A percentile compares a stretch with the other conserved stretches of the same genome.
phyloP scores from a whole-genome alignment of 1,140 invertebrate species.

The Ganaspis sp. region DNA sequence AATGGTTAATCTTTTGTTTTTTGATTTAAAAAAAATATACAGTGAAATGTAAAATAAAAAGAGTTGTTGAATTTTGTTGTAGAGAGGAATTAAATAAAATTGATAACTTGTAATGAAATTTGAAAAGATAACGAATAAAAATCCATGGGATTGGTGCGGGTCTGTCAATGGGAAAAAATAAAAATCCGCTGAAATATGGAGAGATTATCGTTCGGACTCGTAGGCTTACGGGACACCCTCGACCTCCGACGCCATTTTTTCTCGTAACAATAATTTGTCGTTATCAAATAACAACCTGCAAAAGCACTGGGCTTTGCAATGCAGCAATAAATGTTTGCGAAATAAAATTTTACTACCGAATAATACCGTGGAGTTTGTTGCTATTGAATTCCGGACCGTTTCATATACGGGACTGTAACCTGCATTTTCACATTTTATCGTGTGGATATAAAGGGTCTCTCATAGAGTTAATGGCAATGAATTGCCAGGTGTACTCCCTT shows the following conservation, averaged over 20 bases:
- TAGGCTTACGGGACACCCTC: conserved; percentile 51
- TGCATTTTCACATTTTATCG: conserved; percentile 56
- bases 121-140: not conserved
- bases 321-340: conserved; percentile 71
- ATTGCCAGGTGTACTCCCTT: conserved; percentile 37
- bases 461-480: conserved; percentile 45
- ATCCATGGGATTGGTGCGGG: conserved; percentile 33
- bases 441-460: conserved; percentile 48
- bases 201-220: conserved; percentile 72
- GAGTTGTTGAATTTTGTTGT: no score
- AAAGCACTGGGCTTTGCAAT: conserved; percentile 49
- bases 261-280: conserved; percentile 77
- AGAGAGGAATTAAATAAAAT: not conserved
- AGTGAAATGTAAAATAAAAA: no score
- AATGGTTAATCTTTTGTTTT: no score
- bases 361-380: conserved; percentile 74
- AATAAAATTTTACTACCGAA: conserved; percentile 76
- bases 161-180: conserved; percentile 59
- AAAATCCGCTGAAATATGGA: conserved; percentile 74
- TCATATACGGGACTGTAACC: conserved; percentile 43
- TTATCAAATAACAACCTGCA: conserved; percentile 72
- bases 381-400: conserved; percentile 73
- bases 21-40: no score
- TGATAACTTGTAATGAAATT: not conserved
- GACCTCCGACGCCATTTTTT: conserved; percentile 63